Percentiles rank a stretch among this genome's conserved stretches.
Conservation (phyloP, 2,113 vertebrate genomes). For the Taurulus bubalis region DNA sequence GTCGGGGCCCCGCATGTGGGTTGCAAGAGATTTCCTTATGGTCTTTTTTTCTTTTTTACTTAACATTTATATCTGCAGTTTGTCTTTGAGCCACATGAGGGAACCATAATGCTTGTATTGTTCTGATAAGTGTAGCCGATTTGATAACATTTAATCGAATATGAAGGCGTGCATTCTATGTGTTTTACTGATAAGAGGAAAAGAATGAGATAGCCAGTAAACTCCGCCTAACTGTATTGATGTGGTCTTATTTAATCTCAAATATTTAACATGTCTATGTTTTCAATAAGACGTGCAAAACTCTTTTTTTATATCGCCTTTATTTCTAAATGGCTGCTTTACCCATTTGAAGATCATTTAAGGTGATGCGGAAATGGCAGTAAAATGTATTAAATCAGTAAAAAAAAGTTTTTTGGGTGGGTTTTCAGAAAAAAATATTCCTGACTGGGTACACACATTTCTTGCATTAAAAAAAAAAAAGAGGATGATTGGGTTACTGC, state of each 20-base stretch:
- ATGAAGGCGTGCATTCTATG: background rate
- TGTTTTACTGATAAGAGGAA: background rate
- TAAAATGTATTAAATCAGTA: no score
- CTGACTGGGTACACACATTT: no score
- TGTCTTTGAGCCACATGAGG: background rate
- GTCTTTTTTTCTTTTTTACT: no score
- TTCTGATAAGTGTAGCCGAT: background rate
- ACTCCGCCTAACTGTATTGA: background rate
- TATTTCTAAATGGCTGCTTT: background rate
- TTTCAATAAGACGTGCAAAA: background rate
- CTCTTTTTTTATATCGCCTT: no score
- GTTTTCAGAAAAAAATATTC: no score
- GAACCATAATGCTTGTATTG: background rate
- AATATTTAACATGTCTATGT: background rate
- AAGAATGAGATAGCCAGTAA: background rate
- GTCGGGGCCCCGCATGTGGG: no score
- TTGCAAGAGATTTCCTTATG: no score
- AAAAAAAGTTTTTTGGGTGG: no score
- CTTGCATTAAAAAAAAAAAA: background rate
- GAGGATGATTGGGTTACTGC: constrained; percentile 4
- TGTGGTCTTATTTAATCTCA: background rate
- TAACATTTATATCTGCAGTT: background rate
- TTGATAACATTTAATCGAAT: background rate
- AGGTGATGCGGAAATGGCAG: no score
- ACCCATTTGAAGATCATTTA: background rate